phyloP scores from a whole-genome alignment of 2,888 invertebrate species.

The Trachelus troglodyta region DNA sequence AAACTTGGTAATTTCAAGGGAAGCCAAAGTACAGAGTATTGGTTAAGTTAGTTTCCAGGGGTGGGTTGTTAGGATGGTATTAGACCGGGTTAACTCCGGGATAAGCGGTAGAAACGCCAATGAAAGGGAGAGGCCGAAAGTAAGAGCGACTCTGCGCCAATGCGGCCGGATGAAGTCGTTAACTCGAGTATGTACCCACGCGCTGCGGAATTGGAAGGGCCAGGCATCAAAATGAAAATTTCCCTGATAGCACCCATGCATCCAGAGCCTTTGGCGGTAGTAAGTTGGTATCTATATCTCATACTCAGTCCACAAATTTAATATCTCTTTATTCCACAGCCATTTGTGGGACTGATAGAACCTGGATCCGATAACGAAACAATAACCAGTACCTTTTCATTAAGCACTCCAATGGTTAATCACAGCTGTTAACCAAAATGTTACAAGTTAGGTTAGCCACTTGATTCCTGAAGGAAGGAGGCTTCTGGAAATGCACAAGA shows the following conservation, averaged over 20 bases:
- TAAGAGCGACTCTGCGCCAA: slow-evolving; percentile 3
- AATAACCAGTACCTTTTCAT: neutral
- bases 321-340: neutral
- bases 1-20: slow-evolving; percentile 6
- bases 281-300: neutral
- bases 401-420: neutral
- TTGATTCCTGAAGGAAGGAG: neutral
- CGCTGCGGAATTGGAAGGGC: slow-evolving; percentile 15
- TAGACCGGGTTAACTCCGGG: neutral
- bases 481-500: neutral
- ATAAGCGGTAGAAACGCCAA: neutral
- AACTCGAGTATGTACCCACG: slow-evolving; percentile 56
- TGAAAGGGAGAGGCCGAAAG: neutral
- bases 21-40: neutral
- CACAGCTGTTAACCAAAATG: neutral
- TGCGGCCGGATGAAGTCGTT: slow-evolving; percentile 51
- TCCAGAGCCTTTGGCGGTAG: neutral
- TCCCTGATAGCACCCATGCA: slow-evolving; percentile 30
- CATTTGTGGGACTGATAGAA: neutral
- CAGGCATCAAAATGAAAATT: slow-evolving; percentile 47
- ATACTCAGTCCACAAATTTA: neutral
- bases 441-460: neutral
- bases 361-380: neutral
- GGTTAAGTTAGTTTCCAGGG: neutral
- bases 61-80: neutral